Evolutionary conservation across 2,113 vertebrate species (phyloP).

Genomic region (Calyptomena viridis): DNA sequence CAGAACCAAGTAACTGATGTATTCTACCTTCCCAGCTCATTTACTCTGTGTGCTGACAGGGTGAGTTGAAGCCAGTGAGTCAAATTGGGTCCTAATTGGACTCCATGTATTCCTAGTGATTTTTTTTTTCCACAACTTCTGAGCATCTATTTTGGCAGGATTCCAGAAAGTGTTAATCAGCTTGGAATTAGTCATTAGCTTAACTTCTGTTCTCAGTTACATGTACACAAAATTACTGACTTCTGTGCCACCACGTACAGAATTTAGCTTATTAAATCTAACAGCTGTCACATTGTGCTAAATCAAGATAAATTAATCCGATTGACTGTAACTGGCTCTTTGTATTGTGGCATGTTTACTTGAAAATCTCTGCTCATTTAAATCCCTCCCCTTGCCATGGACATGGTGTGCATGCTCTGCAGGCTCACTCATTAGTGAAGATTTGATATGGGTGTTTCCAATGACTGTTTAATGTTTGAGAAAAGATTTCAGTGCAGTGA

Average conservation of each 20-base stretch:
- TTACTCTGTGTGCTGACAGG: background rate
- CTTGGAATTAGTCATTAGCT: conserved; percentile 42
- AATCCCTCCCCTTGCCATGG: background rate
- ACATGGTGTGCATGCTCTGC: background rate
- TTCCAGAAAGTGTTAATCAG: conserved; percentile 28
- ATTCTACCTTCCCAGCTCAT: background rate
- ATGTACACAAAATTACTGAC: background rate
- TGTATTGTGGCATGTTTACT: conserved; percentile 22
- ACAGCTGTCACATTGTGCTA: conserved; percentile 49
- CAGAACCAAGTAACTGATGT: background rate
- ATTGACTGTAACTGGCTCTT: conserved; percentile 35
- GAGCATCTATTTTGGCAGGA: background rate
- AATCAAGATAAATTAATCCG: conserved; percentile 49
- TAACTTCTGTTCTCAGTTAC: conserved; percentile 40
- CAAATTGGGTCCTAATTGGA: background rate
- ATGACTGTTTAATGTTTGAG: background rate
- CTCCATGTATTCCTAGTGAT: background rate
- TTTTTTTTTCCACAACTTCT: background rate
- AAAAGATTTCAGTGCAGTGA: background rate
- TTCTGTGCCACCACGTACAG: conserved; percentile 4
- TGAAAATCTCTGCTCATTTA: conserved; percentile 17
- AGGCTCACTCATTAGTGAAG: background rate
- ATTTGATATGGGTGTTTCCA: background rate
- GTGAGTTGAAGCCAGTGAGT: background rate
- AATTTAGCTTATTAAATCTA: conserved; percentile 37